phyloP scores from a whole-genome alignment of 1,140 invertebrate genomes.

The Battus philenor region DNA sequence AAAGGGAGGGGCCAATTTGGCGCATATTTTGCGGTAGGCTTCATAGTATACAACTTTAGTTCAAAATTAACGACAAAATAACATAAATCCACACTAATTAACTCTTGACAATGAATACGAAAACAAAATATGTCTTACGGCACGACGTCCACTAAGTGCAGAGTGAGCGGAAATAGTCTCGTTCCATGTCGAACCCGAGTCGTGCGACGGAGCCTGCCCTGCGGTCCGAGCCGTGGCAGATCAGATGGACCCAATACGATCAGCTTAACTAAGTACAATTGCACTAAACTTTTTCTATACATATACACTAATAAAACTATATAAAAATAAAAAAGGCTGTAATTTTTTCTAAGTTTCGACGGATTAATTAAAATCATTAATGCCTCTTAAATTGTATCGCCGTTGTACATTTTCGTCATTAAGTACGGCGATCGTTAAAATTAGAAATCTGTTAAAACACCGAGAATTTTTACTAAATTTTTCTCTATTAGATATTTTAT shows the following conservation, averaged over 20 bases:
- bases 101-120: conserved; percentile 65
- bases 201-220: conserved; percentile 25
- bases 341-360: conserved; percentile 32
- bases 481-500: too few relatives aligned
- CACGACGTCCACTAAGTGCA: conserved; percentile 74
- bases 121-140: conserved; percentile 68
- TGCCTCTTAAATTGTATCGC: conserved; percentile 42
- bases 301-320: too few relatives aligned
- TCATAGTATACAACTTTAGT: conserved; percentile 61
- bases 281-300: too few relatives aligned
- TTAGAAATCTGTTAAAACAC: too few relatives aligned
- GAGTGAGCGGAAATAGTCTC: conserved; percentile 42
- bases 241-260: too few relatives aligned
- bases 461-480: too few relatives aligned
- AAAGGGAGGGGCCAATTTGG: conserved; percentile 42
- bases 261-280: too few relatives aligned
- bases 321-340: too few relatives aligned
- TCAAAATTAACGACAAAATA: conserved; percentile 65
- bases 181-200: conserved; percentile 55
- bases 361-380: conserved; percentile 45
- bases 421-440: conserved; percentile 34
- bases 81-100: conserved; percentile 73
- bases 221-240: too few relatives aligned
- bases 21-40: conserved; percentile 45
- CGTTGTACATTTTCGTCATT: conserved; percentile 35